Evolutionary conservation across 2,888 invertebrate genomes (phyloP).

Genomic region (Scelioninae gen. 2): DNA sequence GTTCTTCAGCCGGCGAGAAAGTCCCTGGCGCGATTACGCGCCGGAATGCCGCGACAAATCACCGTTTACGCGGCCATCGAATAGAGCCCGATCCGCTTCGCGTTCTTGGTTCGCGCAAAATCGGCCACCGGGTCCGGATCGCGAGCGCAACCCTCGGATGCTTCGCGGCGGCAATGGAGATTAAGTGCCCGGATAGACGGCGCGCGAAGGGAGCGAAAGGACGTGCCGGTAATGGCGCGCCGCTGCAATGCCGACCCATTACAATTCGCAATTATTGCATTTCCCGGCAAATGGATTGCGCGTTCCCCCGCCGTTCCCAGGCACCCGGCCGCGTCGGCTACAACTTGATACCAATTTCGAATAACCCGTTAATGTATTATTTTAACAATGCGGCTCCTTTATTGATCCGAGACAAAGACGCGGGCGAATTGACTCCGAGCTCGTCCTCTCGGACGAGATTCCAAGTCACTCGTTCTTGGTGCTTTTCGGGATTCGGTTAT

Average conservation of each 20-base stretch:
- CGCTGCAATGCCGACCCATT: slow-evolving; percentile 68
- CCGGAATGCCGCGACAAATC: slow-evolving; percentile 50
- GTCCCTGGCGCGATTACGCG: slow-evolving; percentile 33
- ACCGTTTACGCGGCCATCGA: slow-evolving; percentile 52
- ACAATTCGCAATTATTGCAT: slow-evolving; percentile 74
- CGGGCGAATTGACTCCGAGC: neutral
- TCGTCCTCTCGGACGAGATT: neutral
- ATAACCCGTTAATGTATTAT: slow-evolving; percentile 50
- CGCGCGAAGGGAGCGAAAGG: slow-evolving; percentile 48
- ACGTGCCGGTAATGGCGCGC: slow-evolving; percentile 69
- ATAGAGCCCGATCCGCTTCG: slow-evolving; percentile 50
- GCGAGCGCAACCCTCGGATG: slow-evolving; percentile 37
- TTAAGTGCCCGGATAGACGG: slow-evolving; percentile 38
- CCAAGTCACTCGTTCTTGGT: too few relatives aligned
- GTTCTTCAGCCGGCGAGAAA: slow-evolving; percentile 9
- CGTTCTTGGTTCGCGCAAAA: slow-evolving; percentile 53
- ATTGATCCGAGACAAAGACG: slow-evolving; percentile 30
- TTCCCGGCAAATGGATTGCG: slow-evolving; percentile 71
- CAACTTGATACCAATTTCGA: slow-evolving; percentile 38
- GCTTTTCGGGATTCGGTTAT: too few relatives aligned
- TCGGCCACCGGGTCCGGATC: slow-evolving; percentile 23
- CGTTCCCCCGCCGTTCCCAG: slow-evolving; percentile 57
- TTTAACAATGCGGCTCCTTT: slow-evolving; percentile 34
- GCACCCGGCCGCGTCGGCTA: slow-evolving; percentile 15
- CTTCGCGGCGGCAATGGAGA: slow-evolving; percentile 54